A percentile compares a stretch with the other conserved stretches of the same genome.
phyloP scores from a whole-genome alignment of 2,888 invertebrate species.

The Dascillus cervinus region DNA sequence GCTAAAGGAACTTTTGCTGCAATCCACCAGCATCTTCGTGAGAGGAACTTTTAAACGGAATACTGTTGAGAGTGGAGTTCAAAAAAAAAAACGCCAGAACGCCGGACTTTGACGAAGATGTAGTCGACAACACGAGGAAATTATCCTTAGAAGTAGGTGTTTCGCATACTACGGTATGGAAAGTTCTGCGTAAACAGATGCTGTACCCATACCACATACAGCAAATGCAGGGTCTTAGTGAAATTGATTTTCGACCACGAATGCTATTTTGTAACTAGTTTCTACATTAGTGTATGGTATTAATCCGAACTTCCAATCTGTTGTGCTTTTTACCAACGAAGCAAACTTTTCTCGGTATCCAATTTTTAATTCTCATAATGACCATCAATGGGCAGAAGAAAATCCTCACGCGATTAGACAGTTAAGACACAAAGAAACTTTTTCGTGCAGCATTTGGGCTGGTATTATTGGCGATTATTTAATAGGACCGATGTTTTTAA shows the following conservation, averaged over 20 bases:
- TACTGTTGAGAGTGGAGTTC: too few species aligned
- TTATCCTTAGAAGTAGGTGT: too few species aligned
- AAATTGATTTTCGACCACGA: conserved; percentile 1
- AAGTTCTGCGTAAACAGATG: background rate
- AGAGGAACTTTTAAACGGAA: too few species aligned
- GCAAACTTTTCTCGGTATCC: background rate
- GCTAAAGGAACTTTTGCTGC: too few species aligned
- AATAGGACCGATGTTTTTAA: conserved; percentile 17
- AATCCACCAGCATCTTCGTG: too few species aligned
- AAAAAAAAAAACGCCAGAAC: too few species aligned
- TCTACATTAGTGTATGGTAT: background rate
- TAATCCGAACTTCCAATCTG: conserved; percentile 11
- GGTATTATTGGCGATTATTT: conserved; percentile 18
- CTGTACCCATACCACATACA: conserved; percentile 14
- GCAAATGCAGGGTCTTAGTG: conserved; percentile 7
- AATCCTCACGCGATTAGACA: conserved; percentile 16
- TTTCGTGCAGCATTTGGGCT: conserved; percentile 20
- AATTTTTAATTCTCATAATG: conserved; percentile 9
- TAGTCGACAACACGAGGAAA: too few species aligned
- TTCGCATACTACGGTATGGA: background rate
- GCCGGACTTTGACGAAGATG: too few species aligned
- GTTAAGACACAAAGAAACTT: conserved; percentile 14
- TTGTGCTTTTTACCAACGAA: conserved; percentile 9
- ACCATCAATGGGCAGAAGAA: conserved; percentile 16
- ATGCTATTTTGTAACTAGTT: conserved; percentile 2